Evolutionary conservation across 2,888 invertebrate species (phyloP), one percentile per base, ranked within the genome.

Genomic region (Eilema caniola): DNA sequence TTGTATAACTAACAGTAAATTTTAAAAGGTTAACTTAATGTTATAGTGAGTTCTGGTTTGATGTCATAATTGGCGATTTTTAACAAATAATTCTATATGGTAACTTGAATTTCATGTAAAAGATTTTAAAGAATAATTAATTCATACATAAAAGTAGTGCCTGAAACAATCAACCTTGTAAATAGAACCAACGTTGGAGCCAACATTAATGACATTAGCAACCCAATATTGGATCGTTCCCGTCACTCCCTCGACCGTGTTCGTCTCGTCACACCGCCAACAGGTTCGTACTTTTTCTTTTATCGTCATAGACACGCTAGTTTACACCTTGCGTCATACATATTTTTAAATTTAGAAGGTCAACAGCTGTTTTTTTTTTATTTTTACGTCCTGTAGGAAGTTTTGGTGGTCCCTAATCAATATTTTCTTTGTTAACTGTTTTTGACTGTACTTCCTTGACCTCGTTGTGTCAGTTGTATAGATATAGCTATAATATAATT

Each of bases 211-310:
- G 71, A 75, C 75, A 73, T 73, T 76, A 75, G 33, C 74, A 71
- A 74, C 70, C 82, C 76, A 80, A 83, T 76, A 73, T 86, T 88
- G 86, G 88, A 84, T 83, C 83, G 85, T 84, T 87, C 86, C 82
- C 86, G 89, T 89, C 90, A 90, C 92, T 91, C 87, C 89, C 85
- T 82, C 86, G 83, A 77, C 85, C 86, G 91, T 86, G 86, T 84
- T 86, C 90, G 91, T 85, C 85, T 87, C 88, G 88, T 88, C 88
- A 88, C 89, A 89, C 88, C 88, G 90, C 86, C 83, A 86, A 86
- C 84, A 89, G 89, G 91, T 91, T 88, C 83, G 90, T 90, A 78
- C 73, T 76, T 79, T 80, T 82, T 74, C 77, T 79, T 83, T 82
- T 80, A 77, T 76, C 73, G 56, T 61, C 65, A n/a, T 60, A 71